Percentiles rank a stretch among this genome's conserved stretches.
These are phyloP conservation scores for Toxotes chatareus DNA, from an alignment of 2,113 vertebrate genomes.

Conservation along the genomic window DNA sequence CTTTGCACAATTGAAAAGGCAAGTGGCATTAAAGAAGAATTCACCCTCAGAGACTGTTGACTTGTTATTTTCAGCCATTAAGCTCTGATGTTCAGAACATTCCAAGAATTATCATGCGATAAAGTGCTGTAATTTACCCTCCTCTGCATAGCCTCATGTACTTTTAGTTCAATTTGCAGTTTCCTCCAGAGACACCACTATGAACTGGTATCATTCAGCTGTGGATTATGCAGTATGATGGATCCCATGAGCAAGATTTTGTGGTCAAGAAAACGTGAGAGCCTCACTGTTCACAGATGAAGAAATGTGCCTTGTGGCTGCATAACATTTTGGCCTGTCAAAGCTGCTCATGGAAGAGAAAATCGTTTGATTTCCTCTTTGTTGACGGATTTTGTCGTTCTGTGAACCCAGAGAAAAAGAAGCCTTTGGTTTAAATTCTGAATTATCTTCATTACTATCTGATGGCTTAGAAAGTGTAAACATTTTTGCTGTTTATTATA, in stretches of 20 bases:
- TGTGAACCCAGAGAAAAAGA: not conserved
- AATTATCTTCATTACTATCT: not conserved
- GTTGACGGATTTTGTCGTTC: not conserved
- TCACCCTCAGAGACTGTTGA: slow-evolving; percentile 38
- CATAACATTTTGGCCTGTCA: not conserved
- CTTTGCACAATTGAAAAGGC: slow-evolving; percentile 23
- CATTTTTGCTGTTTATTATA: not conserved
- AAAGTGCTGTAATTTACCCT: slow-evolving; percentile 60
- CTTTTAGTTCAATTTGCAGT: slow-evolving; percentile 39
- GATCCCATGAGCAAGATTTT: slow-evolving; percentile 38
- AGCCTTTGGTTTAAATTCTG: not conserved
- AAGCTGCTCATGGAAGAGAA: not conserved
- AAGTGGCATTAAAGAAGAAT: slow-evolving; percentile 38
- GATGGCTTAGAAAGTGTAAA: not conserved
- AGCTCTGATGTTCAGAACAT: slow-evolving; percentile 25
- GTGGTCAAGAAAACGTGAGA: slow-evolving; percentile 39
- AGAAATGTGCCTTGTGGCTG: slow-evolving; percentile 1
- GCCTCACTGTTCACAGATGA: slow-evolving; percentile 1
- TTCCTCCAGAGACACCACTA: slow-evolving; percentile 33
- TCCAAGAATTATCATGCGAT: slow-evolving; percentile 50
- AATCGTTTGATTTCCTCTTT: not conserved
- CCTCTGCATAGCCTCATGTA: slow-evolving; percentile 33
- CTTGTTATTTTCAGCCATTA: slow-evolving; percentile 52
- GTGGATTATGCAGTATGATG: slow-evolving; percentile 14
- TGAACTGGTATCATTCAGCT: slow-evolving; percentile 18